Conservation (phyloP, 2,797 vertebrate genomes). For the Acanthurus lineatus region DNA sequence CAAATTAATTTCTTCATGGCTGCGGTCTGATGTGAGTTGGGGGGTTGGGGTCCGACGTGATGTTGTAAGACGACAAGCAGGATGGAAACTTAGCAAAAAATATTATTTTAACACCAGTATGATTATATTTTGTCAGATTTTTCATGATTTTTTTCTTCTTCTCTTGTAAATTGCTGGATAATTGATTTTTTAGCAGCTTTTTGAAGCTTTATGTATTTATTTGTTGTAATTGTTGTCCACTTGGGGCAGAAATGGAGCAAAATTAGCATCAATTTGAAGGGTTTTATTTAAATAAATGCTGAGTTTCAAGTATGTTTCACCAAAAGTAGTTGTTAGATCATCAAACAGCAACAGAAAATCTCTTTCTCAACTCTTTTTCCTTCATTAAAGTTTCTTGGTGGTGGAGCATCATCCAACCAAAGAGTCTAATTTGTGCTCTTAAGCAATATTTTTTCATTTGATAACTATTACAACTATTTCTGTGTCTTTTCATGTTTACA, state of each 20-base stretch:
- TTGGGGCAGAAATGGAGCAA: not conserved
- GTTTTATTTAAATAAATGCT: not conserved
- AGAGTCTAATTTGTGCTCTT: too few relatives aligned
- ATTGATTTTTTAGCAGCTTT: not conserved
- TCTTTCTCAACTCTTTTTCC: too few relatives aligned
- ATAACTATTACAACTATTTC: too few relatives aligned
- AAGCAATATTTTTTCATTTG: too few relatives aligned
- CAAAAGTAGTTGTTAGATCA: not conserved
- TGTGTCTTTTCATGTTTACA: too few relatives aligned
- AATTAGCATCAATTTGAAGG: not conserved
- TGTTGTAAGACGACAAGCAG: too few relatives aligned
- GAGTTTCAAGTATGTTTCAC: not conserved
- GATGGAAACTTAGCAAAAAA: not conserved
- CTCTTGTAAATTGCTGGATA: not conserved
- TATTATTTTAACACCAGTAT: not conserved
- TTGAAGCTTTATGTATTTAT: not conserved
- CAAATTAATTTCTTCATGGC: conserved; percentile 10
- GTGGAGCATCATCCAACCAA: too few relatives aligned
- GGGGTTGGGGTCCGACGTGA: too few relatives aligned
- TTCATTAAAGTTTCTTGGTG: too few relatives aligned
- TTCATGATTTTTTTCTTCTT: not conserved
- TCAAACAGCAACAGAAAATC: not conserved
- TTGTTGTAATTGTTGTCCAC: not conserved
- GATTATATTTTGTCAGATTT: not conserved
- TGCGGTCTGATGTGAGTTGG: too few relatives aligned